A percentile compares a stretch with the other conserved stretches of the same genome.
Evolutionary conservation across 2,797 vertebrate genomes (phyloP).

Genomic region (Allobates femoralis): DNA sequence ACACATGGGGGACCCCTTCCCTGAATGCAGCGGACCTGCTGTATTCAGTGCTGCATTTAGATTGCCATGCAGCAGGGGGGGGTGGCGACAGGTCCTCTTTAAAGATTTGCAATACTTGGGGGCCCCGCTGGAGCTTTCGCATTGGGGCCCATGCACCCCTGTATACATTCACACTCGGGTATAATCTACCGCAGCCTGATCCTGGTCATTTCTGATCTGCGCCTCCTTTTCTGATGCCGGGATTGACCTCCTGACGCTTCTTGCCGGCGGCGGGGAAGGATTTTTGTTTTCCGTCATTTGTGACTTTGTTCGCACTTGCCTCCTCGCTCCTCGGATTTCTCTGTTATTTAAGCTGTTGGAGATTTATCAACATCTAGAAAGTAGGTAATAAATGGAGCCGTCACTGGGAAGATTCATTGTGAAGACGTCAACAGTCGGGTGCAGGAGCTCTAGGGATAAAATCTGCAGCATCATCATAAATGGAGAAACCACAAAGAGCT

Average conservation of each 20-base stretch:
- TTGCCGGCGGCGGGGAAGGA: background rate
- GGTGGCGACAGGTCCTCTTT: too few species aligned
- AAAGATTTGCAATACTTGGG: too few species aligned
- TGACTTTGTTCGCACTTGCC: conserved; percentile 18
- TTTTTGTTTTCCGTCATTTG: conserved; percentile 22
- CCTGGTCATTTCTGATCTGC: background rate
- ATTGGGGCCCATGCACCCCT: too few species aligned
- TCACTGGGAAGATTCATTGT: background rate
- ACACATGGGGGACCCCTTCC: too few species aligned
- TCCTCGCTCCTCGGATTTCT: background rate
- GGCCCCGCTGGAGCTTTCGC: too few species aligned
- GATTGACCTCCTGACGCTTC: background rate
- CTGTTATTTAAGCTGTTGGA: background rate
- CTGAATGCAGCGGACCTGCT: too few species aligned
- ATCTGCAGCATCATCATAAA: too few species aligned
- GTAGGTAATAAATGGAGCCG: background rate
- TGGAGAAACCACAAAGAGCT: too few species aligned
- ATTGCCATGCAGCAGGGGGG: too few species aligned
- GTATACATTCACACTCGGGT: background rate
- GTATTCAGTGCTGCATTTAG: too few species aligned
- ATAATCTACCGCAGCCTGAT: background rate
- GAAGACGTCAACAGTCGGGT: background rate
- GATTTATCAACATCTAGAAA: background rate
- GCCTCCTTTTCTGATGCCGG: background rate
- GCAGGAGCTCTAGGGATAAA: background rate